Evolutionary conservation across 2,797 vertebrate species (phyloP).

Genomic region (Moxostoma hubbsi): DNA sequence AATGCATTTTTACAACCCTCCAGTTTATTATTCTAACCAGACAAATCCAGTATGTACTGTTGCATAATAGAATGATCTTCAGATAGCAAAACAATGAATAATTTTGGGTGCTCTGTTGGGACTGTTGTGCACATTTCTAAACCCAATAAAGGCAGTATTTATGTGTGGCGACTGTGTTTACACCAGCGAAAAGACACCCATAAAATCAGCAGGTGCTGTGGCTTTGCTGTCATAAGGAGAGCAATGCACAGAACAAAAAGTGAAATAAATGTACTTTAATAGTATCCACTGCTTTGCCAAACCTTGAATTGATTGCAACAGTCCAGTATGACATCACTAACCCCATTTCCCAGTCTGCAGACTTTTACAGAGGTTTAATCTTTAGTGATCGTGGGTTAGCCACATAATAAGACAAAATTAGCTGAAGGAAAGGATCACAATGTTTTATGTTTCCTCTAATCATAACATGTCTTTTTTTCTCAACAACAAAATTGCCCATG

Average conservation of each 20-base stretch:
- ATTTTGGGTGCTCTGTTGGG: background rate
- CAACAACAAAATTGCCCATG: slow-evolving; percentile 48
- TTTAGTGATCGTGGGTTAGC: slow-evolving; percentile 1
- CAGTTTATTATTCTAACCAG: background rate
- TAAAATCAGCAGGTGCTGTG: slow-evolving; percentile 40
- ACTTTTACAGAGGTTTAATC: slow-evolving; percentile 6
- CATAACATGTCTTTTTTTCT: slow-evolving; percentile 41
- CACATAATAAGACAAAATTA: slow-evolving; percentile 22
- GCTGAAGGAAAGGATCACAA: slow-evolving; percentile 16
- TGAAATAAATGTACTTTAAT: slow-evolving; percentile 2
- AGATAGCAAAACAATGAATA: background rate
- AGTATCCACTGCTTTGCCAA: background rate
- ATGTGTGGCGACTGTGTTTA: slow-evolving; percentile 30
- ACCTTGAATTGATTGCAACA: background rate
- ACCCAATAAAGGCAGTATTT: slow-evolving; percentile 23
- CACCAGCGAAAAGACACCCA: slow-evolving; percentile 12
- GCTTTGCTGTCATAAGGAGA: no score
- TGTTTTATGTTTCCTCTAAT: slow-evolving; percentile 44
- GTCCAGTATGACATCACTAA: background rate
- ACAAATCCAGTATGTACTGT: slow-evolving; percentile 2
- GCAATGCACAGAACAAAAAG: background rate
- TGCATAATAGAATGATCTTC: slow-evolving; percentile 13
- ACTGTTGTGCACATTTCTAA: background rate
- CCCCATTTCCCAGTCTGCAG: background rate
- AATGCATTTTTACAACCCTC: background rate